phyloP scores from a whole-genome alignment of 2,113 vertebrate genomes.

The Aptenodytes patagonicus region DNA sequence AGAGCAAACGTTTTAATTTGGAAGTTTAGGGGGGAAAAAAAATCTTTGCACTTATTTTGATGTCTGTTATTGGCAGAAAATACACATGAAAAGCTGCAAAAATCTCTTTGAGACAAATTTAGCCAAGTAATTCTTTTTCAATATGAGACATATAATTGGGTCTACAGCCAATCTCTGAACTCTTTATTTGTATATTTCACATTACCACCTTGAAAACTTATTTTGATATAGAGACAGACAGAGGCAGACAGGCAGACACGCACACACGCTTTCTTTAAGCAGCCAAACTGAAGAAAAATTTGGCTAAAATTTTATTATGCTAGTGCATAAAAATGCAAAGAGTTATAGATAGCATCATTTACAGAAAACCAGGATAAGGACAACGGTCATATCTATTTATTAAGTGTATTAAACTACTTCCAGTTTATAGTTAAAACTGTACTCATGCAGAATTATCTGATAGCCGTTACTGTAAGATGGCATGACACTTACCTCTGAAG shows the following conservation, averaged over 20 bases:
- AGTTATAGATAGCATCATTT: not conserved
- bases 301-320: not conserved
- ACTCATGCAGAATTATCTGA: not conserved
- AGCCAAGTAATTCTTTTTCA: not conserved
- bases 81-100: not conserved
- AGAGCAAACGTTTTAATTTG: conserved; percentile 39
- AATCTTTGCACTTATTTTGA: not conserved
- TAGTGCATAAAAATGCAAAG: not conserved
- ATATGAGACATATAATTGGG: not conserved
- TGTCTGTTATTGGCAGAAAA: conserved; percentile 4
- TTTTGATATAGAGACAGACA: not conserved
- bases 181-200: not conserved
- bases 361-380: not conserved
- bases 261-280: not conserved
- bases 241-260: not conserved
- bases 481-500: not conserved
- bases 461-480: not conserved
- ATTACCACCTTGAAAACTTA: not conserved
- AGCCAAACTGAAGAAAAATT: not conserved
- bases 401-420: not conserved
- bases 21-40: not conserved
- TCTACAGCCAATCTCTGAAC: not conserved
- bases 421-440: not conserved
- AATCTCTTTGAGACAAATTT: not conserved
- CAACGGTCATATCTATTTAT: not conserved